A percentile compares a stretch with the other conserved stretches of the same genome.
These are phyloP conservation scores for Nesidiocoris tenuis DNA, from an alignment of 2,888 invertebrate species.

Conservation along the genomic window DNA sequence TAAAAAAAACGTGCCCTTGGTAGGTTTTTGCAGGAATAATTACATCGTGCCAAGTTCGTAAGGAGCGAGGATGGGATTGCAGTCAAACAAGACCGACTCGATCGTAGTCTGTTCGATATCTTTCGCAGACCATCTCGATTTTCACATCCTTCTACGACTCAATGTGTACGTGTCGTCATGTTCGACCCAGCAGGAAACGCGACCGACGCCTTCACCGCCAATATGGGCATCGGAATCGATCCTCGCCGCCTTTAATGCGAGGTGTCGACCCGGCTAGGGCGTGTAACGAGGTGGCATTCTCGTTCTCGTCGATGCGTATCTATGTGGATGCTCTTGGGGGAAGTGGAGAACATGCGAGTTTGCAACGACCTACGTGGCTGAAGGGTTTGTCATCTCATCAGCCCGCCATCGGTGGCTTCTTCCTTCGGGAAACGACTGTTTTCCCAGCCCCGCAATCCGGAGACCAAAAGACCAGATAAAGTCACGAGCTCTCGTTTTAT, in stretches of 20 bases:
- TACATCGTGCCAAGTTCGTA: too few species aligned
- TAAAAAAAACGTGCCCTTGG: too few species aligned
- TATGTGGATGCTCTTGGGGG: not conserved
- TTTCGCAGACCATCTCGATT: not conserved
- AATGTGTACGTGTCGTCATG: conserved; percentile 21
- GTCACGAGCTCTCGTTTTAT: conserved; percentile 36
- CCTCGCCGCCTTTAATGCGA: conserved; percentile 25
- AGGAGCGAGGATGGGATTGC: too few species aligned
- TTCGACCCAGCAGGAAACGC: conserved; percentile 8
- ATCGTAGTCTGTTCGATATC: too few species aligned
- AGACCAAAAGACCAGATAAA: conserved; percentile 13
- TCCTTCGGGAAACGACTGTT: conserved; percentile 24
- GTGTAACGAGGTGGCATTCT: conserved; percentile 34
- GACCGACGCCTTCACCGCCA: conserved; percentile 24
- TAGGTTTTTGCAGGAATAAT: too few species aligned
- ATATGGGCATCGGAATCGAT: conserved; percentile 31
- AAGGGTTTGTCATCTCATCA: conserved; percentile 20
- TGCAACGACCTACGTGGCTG: not conserved
- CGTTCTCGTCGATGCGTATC: conserved; percentile 21
- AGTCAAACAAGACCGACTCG: too few species aligned
- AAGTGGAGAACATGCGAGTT: conserved; percentile 8
- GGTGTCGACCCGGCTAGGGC: conserved; percentile 20
- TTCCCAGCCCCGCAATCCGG: conserved; percentile 1
- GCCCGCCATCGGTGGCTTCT: not conserved
- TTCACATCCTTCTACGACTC: not conserved